phyloP scores from a whole-genome alignment of 2,888 invertebrate genomes.

The Spisula subtruncata region DNA sequence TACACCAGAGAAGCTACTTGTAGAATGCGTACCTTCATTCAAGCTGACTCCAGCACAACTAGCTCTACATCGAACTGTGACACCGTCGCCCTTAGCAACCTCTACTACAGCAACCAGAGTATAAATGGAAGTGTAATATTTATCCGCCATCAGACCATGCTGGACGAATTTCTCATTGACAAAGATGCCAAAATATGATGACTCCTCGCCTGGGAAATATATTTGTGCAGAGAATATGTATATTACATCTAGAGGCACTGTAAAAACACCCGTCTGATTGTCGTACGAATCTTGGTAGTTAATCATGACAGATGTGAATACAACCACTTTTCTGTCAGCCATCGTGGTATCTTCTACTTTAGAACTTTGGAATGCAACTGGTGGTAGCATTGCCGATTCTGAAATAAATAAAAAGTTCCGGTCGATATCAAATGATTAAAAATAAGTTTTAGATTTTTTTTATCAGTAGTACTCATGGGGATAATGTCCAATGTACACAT shows the following conservation, averaged over 20 bases:
- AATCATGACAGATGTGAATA: neutral
- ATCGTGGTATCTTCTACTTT: neutral
- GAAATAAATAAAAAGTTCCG: neutral
- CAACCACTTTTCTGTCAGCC: neutral
- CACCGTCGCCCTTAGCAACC: neutral
- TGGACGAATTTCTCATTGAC: neutral
- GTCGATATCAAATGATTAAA: no score
- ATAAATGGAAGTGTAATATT: neutral
- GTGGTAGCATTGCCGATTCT: neutral
- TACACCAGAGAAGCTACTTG: neutral
- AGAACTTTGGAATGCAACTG: neutral
- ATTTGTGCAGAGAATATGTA: neutral
- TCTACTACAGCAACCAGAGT: neutral
- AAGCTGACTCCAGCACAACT: neutral
- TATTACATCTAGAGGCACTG: neutral
- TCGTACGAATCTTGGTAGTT: neutral
- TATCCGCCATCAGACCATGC: neutral
- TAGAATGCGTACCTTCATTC: neutral
- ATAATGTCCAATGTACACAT: no score
- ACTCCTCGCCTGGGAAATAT: neutral
- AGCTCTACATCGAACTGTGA: neutral
- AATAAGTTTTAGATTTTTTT: no score
- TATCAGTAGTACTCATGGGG: no score
- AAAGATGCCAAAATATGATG: neutral
- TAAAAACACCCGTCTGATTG: neutral